These are phyloP conservation scores for Leiothrix lutea DNA, from an alignment of 2,113 vertebrate species.

Conservation along the genomic window DNA sequence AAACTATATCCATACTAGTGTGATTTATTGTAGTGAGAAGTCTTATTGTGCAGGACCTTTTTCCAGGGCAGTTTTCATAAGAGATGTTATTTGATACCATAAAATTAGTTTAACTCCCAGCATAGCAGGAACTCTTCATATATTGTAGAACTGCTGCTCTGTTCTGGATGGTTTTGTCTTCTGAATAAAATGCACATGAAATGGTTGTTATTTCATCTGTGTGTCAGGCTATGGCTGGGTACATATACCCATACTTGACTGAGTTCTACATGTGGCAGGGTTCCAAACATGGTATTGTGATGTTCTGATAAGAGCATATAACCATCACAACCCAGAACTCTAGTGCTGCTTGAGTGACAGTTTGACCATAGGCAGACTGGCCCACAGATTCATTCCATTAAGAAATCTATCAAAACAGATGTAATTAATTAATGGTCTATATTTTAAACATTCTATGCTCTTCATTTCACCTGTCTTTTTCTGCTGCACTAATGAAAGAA, in stretches of 20 bases:
- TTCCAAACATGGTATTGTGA: too few relatives aligned
- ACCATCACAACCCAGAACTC: not conserved
- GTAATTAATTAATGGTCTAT: not conserved
- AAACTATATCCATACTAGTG: not conserved
- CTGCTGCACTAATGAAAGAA: not conserved
- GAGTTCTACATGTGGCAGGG: not conserved
- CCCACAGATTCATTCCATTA: not conserved
- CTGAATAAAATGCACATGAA: not conserved
- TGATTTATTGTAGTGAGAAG: not conserved
- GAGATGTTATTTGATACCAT: not conserved
- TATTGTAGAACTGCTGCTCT: not conserved
- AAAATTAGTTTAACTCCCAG: not conserved
- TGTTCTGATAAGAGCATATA: not conserved
- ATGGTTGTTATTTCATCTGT: not conserved
- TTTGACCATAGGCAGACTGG: not conserved
- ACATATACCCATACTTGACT: not conserved
- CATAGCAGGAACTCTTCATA: not conserved
- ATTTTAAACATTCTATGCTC: not conserved
- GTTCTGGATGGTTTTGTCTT: not conserved
- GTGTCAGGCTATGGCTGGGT: not conserved
- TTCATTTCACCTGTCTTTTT: not conserved
- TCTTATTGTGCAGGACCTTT: not conserved
- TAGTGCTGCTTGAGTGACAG: not conserved
- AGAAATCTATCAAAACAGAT: not conserved
- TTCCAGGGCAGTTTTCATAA: not conserved